Evolutionary conservation across 1,140 invertebrate species (phyloP).

Genomic region (Zaprionus africanus): DNA sequence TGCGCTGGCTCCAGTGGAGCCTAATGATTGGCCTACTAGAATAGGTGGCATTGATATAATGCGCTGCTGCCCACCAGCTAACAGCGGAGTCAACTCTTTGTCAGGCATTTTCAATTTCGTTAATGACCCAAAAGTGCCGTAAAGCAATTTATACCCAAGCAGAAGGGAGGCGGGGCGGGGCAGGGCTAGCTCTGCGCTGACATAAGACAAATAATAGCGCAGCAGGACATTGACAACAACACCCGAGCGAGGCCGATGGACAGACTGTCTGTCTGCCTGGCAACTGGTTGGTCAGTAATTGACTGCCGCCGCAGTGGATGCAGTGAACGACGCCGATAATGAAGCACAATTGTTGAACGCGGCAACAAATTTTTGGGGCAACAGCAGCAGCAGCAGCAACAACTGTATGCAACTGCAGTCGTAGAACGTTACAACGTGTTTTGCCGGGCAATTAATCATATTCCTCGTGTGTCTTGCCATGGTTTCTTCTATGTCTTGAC

Average conservation of each 20-base stretch:
- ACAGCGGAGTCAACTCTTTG: constrained; percentile 44
- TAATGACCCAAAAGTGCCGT: constrained; percentile 84
- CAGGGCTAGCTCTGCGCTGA: constrained; percentile 45
- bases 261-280: not conserved
- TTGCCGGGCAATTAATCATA: constrained; percentile 66
- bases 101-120: constrained; percentile 81
- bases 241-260: constrained; percentile 40
- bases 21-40: constrained; percentile 67
- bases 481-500: constrained; percentile 35
- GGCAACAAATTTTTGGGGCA: constrained; percentile 56
- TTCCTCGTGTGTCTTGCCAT: constrained; percentile 37
- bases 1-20: constrained; percentile 37
- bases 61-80: constrained; percentile 10
- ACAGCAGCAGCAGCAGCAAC: constrained; percentile 7
- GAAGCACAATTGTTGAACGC: constrained; percentile 70
- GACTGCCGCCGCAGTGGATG: constrained; percentile 54
- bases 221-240: constrained; percentile 84
- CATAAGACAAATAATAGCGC: constrained; percentile 84
- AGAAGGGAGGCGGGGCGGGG: constrained; percentile 4
- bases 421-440: constrained; percentile 14
- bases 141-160: constrained; percentile 75
- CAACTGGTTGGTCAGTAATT: constrained; percentile 43
- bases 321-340: constrained; percentile 67
- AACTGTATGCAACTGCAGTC: constrained; percentile 41
- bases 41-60: constrained; percentile 75